Conservation (phyloP, 2,888 invertebrate species). For the Plebejus anna region DNA sequence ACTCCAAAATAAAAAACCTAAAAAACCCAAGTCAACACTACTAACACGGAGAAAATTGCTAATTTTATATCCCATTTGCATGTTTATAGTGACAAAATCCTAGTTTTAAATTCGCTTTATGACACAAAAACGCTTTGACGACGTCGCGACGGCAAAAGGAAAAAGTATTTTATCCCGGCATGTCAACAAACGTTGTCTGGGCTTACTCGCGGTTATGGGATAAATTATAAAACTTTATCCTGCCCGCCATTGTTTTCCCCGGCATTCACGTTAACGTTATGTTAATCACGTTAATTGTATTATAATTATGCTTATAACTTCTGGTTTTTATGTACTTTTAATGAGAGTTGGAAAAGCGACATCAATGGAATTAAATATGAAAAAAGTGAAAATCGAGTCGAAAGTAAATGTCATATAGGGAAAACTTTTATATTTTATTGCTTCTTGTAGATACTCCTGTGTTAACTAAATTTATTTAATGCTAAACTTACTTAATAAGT, state of each 20-base stretch:
- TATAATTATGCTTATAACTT: constrained; percentile 20
- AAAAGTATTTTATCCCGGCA: constrained; percentile 44
- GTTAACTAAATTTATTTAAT: too few species aligned
- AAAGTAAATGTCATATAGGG: too few species aligned
- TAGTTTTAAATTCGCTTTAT: constrained; percentile 56
- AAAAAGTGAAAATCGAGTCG: too few species aligned
- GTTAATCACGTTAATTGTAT: constrained; percentile 17
- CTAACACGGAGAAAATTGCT: constrained; percentile 1
- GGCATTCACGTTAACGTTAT: constrained; percentile 11
- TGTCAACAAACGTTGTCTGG: constrained; percentile 50
- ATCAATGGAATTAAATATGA: neutral
- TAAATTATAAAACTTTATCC: constrained; percentile 46
- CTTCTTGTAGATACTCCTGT: too few species aligned
- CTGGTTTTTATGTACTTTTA: constrained; percentile 21
- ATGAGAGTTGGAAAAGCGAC: neutral
- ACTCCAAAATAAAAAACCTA: neutral
- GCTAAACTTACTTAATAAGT: neutral
- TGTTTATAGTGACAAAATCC: constrained; percentile 40
- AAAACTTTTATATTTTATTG: too few species aligned
- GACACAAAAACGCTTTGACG: constrained; percentile 43
- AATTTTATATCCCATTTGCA: constrained; percentile 46
- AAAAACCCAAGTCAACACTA: neutral
- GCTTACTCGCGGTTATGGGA: constrained; percentile 49
- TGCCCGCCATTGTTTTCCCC: constrained; percentile 32
- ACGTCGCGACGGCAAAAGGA: constrained; percentile 47